Conservation (phyloP, 1,140 invertebrate genomes). For the Fopius arisanus region DNA sequence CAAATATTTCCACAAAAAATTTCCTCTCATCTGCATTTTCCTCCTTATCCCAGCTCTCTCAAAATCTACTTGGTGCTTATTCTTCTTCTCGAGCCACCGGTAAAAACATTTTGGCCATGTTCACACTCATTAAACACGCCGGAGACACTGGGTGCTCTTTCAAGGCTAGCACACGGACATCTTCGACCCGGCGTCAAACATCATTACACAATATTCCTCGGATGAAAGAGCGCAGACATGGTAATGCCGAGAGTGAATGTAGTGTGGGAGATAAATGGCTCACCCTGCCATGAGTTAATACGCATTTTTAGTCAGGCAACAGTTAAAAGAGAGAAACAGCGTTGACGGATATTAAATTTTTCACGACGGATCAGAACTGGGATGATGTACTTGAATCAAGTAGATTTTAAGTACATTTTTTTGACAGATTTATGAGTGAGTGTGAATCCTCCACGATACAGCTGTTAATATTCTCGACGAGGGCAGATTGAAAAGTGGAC, state of each 20-base stretch:
- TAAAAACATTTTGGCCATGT: conserved; percentile 19
- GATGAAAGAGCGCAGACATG: conserved; percentile 28
- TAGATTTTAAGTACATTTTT: no score
- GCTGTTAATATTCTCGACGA: no score
- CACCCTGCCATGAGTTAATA: conserved; percentile 37
- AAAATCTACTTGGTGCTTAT: background rate
- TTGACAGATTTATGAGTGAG: no score
- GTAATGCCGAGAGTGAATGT: conserved; percentile 33
- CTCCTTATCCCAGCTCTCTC: background rate
- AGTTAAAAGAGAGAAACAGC: background rate
- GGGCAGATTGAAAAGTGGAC: background rate
- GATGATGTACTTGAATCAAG: no score
- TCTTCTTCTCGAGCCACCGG: background rate
- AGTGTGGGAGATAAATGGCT: conserved; percentile 41
- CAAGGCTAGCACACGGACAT: conserved; percentile 25
- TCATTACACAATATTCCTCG: conserved; percentile 42
- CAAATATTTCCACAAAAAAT: background rate
- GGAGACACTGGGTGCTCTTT: conserved; percentile 7
- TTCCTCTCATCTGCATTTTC: background rate
- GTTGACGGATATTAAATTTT: no score
- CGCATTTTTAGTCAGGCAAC: conserved; percentile 25
- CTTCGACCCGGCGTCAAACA: conserved; percentile 36
- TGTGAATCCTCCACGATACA: no score
- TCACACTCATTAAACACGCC: conserved; percentile 29
- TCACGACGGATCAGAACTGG: no score